Conservation (phyloP, 2,888 invertebrate species). For the Netelia fuscicornis region DNA sequence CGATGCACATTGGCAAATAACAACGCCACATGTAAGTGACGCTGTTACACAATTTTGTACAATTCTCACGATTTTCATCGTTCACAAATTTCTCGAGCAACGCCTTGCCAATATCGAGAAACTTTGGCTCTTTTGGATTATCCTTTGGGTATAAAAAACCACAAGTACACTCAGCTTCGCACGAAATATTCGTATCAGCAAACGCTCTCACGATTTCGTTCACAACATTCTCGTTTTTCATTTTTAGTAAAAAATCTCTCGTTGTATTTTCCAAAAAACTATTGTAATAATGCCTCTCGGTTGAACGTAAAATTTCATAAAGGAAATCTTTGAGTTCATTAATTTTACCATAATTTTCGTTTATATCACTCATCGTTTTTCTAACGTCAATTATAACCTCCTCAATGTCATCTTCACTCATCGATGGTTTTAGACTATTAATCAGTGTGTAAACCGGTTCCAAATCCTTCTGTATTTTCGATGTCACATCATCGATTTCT, state of each 20-base stretch:
- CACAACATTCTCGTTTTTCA: slow-evolving; percentile 71
- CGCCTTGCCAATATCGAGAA: slow-evolving; percentile 86
- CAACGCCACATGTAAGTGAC: slow-evolving; percentile 89
- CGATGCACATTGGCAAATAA: slow-evolving; percentile 86
- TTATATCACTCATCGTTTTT: slow-evolving; percentile 73
- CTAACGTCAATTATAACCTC: slow-evolving; percentile 72
- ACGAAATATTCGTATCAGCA: slow-evolving; percentile 86
- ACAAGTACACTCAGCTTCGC: slow-evolving; percentile 86
- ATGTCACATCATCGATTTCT: slow-evolving; percentile 68
- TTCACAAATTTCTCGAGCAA: slow-evolving; percentile 86
- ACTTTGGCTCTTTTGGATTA: slow-evolving; percentile 85
- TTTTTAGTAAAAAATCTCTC: slow-evolving; percentile 70
- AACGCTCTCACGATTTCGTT: slow-evolving; percentile 86
- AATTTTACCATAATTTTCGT: slow-evolving; percentile 73
- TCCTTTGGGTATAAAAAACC: slow-evolving; percentile 87
- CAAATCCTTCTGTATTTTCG: slow-evolving; percentile 74
- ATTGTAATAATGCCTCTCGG: slow-evolving; percentile 80
- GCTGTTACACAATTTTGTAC: slow-evolving; percentile 86
- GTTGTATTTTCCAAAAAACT: slow-evolving; percentile 77
- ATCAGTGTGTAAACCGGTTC: slow-evolving; percentile 74
- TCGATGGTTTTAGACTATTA: slow-evolving; percentile 69
- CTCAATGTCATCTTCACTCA: slow-evolving; percentile 73
- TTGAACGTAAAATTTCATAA: slow-evolving; percentile 78
- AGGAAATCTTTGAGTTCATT: slow-evolving; percentile 75
- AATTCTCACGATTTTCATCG: slow-evolving; percentile 84